Conservation (phyloP, 2,888 invertebrate genomes). For the Troides helena region DNA sequence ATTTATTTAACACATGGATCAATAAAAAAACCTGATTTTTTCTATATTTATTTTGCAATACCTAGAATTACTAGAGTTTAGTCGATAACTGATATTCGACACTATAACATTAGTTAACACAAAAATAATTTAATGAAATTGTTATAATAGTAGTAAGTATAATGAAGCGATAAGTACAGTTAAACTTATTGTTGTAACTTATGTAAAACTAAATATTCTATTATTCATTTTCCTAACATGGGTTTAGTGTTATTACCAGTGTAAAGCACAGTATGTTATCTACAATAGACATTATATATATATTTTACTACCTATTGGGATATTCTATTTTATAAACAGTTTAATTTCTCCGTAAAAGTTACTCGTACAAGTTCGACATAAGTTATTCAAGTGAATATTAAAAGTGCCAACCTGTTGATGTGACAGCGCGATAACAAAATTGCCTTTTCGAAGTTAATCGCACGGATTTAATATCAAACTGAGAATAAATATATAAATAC, state of each 20-base stretch:
- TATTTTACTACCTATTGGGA: conserved; percentile 4
- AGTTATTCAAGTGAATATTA: background rate
- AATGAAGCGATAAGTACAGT: background rate
- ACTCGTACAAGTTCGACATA: conserved; percentile 3
- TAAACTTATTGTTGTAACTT: background rate
- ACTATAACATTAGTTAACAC: conserved; percentile 42
- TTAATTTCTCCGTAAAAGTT: conserved; percentile 23
- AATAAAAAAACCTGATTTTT: conserved; percentile 40
- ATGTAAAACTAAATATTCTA: no score
- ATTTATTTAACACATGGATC: background rate
- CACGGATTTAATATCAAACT: no score
- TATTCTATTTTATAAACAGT: conserved; percentile 14
- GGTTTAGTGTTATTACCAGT: conserved; percentile 12
- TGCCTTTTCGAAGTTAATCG: no score
- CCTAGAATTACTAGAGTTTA: conserved; percentile 61
- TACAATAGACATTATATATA: conserved; percentile 9
- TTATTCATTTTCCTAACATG: conserved; percentile 1
- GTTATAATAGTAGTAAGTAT: conserved; percentile 1
- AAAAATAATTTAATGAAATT: conserved; percentile 3
- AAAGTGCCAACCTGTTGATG: conserved; percentile 18
- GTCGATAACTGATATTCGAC: conserved; percentile 56
- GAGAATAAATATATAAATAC: no score
- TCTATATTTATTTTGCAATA: conserved; percentile 69
- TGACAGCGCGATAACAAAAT: background rate
- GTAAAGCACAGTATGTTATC: conserved; percentile 36